phyloP scores from a whole-genome alignment of 1,140 invertebrate species.

The Acromyrmex echinatior region DNA sequence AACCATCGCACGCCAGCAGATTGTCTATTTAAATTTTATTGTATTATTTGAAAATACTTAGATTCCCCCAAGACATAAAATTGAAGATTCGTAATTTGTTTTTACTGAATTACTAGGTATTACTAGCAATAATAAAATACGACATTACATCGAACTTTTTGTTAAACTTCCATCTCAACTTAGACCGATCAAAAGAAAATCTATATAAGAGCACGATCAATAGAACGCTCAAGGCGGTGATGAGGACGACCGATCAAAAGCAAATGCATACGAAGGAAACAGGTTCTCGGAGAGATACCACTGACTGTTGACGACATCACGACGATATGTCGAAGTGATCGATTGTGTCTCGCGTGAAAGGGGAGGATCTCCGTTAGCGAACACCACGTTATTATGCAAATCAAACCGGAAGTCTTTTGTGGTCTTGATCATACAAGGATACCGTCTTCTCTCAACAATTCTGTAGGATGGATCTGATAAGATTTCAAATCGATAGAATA shows the following conservation, averaged over 20 bases:
- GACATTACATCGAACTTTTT: not conserved
- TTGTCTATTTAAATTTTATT: too few relatives aligned
- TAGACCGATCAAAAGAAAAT: not conserved
- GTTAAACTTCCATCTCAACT: not conserved
- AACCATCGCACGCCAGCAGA: not conserved
- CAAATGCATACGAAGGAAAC: conserved; percentile 40
- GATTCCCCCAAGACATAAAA: not conserved
- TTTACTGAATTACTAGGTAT: not conserved
- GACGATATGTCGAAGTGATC: conserved; percentile 68
- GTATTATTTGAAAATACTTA: not conserved
- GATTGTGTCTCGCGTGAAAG: conserved; percentile 62
- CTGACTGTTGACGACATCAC: conserved; percentile 50
- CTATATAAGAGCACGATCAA: conserved; percentile 18
- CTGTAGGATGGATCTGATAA: not conserved
- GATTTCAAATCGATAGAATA: conserved; percentile 23
- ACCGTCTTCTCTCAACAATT: conserved; percentile 32
- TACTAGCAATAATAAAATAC: not conserved
- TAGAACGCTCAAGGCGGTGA: not conserved
- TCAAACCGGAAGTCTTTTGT: conserved; percentile 68
- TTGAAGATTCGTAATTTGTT: not conserved
- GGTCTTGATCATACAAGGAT: conserved; percentile 22
- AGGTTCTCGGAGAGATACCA: conserved; percentile 55
- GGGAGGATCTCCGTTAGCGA: conserved; percentile 1
- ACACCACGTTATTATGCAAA: conserved; percentile 72
- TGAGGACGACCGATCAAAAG: conserved; percentile 44